Percentiles rank a stretch among this genome's conserved stretches.
Evolutionary conservation across 2,113 vertebrate species (phyloP).

Genomic region (Phasianus colchicus): DNA sequence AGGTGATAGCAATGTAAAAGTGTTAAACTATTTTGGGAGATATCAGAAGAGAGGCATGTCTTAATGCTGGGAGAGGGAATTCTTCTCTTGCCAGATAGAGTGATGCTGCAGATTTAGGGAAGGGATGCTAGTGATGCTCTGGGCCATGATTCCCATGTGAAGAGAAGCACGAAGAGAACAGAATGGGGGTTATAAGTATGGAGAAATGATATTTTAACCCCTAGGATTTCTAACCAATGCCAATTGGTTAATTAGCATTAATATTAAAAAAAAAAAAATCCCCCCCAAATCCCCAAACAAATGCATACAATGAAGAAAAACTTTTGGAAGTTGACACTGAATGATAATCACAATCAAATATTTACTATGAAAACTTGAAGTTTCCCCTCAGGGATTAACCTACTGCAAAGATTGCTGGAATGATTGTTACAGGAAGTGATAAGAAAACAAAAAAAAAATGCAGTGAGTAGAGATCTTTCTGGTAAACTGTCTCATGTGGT

Average conservation of each 20-base stretch:
- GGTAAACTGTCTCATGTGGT: background rate
- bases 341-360: background rate
- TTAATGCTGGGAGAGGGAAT: background rate
- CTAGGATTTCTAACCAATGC: background rate
- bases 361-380: background rate
- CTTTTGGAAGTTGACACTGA: background rate
- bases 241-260: background rate
- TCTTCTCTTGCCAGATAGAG: background rate
- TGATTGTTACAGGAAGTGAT: background rate
- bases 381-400: background rate
- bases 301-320: background rate
- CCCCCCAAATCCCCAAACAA: too few species aligned
- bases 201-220: background rate
- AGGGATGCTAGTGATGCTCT: background rate
- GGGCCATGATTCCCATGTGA: background rate
- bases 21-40: background rate
- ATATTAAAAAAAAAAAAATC: background rate
- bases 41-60: background rate
- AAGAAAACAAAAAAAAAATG: background rate
- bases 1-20: background rate
- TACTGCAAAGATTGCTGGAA: background rate
- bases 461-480: background rate
- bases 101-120: background rate
- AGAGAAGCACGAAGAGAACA: background rate
- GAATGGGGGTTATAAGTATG: background rate